Evolutionary conservation across 2,113 vertebrate species (phyloP).

Genomic region (Odocoileus hemionus): DNA sequence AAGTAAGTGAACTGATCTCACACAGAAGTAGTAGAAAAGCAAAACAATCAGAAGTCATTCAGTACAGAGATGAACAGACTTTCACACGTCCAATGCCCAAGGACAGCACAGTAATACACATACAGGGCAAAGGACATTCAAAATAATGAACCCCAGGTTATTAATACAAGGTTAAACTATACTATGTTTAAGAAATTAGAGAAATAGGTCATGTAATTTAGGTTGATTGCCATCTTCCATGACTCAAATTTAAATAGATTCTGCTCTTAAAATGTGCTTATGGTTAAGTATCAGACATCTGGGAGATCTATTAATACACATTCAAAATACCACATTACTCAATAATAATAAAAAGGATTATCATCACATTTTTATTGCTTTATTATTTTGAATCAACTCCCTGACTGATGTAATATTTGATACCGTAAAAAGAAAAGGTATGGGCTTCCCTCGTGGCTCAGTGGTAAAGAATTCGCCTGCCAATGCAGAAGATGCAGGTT

Average conservation of each 20-base stretch:
- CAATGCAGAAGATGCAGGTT: not conserved
- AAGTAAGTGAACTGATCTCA: not conserved
- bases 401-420: not conserved
- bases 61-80: not conserved
- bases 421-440: not conserved
- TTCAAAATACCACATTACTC: conserved; percentile 1
- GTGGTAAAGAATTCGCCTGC: not conserved
- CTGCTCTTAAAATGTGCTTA: conserved; percentile 4
- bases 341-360: not conserved
- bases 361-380: not conserved
- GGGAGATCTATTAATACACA: not conserved
- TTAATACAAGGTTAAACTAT: not conserved
- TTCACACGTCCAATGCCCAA: not conserved
- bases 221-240: not conserved
- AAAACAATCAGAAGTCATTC: not conserved
- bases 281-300: not conserved
- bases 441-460: not conserved
- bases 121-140: not conserved
- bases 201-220: not conserved
- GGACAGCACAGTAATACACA: not conserved
- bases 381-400: not conserved
- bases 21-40: not conserved
- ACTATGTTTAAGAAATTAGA: not conserved
- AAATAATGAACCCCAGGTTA: not conserved
- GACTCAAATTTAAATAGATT: not conserved